Evolutionary conservation across 2,113 vertebrate genomes (phyloP).

Genomic region (Polypterus bichir): DNA sequence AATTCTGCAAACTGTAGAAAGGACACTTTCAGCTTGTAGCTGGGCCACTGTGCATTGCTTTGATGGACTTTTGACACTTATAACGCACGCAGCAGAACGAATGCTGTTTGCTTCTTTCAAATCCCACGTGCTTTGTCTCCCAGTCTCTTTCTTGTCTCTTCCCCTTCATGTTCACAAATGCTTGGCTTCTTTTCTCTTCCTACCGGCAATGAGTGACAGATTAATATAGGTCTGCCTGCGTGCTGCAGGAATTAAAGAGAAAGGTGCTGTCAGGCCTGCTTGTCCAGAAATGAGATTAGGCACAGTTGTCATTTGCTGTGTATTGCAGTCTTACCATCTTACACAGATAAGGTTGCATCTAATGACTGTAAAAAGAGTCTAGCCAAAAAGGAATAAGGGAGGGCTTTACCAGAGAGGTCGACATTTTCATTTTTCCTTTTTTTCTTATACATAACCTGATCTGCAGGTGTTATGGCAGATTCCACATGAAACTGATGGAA

Average conservation of each 20-base stretch:
- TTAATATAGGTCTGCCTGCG: slow-evolving; percentile 92
- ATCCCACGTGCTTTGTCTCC: slow-evolving; percentile 28
- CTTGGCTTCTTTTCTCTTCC: slow-evolving; percentile 43
- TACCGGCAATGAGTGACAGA: slow-evolving; percentile 82
- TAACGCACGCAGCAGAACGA: slow-evolving; percentile 15
- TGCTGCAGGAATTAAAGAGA: slow-evolving; percentile 84
- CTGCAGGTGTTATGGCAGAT: slow-evolving; percentile 43
- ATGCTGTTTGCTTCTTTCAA: slow-evolving; percentile 17
- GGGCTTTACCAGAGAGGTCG: slow-evolving; percentile 28
- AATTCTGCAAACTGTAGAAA: too few relatives aligned
- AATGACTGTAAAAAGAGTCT: slow-evolving; percentile 67
- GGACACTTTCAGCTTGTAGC: too few relatives aligned
- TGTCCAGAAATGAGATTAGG: slow-evolving; percentile 89
- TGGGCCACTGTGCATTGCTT: too few relatives aligned
- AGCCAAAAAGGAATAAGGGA: slow-evolving; percentile 33
- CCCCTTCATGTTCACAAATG: slow-evolving; percentile 48
- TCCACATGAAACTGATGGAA: slow-evolving; percentile 41
- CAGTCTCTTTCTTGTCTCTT: slow-evolving; percentile 36
- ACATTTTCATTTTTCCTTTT: slow-evolving; percentile 23
- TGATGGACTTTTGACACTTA: slow-evolving; percentile 27
- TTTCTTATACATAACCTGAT: slow-evolving; percentile 30
- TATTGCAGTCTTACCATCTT: slow-evolving; percentile 73
- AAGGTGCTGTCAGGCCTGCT: slow-evolving; percentile 86
- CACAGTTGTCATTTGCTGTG: slow-evolving; percentile 78
- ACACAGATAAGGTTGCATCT: slow-evolving; percentile 82